A percentile compares a stretch with the other conserved stretches of the same genome.
Evolutionary conservation across 2,888 invertebrate species (phyloP).

Genomic region (Noctua comes): DNA sequence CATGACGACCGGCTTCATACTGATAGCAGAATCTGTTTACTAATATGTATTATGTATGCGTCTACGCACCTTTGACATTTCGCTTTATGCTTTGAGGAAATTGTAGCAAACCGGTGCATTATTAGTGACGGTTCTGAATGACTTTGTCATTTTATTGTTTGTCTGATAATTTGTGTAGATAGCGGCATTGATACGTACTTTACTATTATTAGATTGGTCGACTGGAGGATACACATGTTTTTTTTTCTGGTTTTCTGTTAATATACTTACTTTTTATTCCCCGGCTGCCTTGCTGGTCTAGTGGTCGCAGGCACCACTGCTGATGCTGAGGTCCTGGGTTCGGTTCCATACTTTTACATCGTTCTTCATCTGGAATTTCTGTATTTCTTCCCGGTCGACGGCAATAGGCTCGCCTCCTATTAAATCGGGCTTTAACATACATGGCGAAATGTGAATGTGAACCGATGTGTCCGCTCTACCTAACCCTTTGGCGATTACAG

Average conservation of each 20-base stretch:
- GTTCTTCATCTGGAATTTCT: neutral
- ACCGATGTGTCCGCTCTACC: neutral
- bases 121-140: constrained; percentile 33
- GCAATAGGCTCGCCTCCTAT: neutral
- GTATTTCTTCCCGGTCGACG: neutral
- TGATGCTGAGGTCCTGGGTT: neutral
- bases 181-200: neutral
- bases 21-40: constrained; percentile 71
- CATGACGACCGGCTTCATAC: constrained; percentile 77
- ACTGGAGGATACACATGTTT: neutral
- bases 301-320: neutral
- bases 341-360: neutral
- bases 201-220: neutral
- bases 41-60: constrained; percentile 72
- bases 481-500: neutral
- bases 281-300: neutral
- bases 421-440: neutral
- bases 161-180: neutral
- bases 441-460: neutral
- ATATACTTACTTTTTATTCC: neutral
- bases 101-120: constrained; percentile 32
- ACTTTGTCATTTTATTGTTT: constrained; percentile 8
- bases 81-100: constrained; percentile 65
- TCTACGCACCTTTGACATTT: constrained; percentile 78
- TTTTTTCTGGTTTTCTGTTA: neutral